Conservation (phyloP, 2,888 invertebrate species). For the Chrysolina americana region DNA sequence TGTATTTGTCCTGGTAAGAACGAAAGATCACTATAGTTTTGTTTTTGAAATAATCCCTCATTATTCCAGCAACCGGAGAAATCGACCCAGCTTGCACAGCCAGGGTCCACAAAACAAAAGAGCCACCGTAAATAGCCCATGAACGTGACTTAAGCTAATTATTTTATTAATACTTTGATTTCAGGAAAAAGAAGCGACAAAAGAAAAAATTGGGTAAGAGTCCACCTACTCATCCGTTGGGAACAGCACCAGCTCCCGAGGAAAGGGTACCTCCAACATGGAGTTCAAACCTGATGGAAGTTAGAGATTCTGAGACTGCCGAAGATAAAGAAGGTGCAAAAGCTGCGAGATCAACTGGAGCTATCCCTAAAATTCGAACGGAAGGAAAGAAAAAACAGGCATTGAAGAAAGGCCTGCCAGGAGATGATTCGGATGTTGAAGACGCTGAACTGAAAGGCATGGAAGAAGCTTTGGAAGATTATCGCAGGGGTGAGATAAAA, state of each 20-base stretch:
- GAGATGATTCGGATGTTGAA: slow-evolving; percentile 26
- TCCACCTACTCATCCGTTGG: slow-evolving; percentile 59
- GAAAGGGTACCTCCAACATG: slow-evolving; percentile 63
- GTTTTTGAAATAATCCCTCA: background rate
- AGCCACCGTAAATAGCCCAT: background rate
- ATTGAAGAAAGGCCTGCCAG: background rate
- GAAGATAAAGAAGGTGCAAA: slow-evolving; percentile 1
- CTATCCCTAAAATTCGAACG: slow-evolving; percentile 26
- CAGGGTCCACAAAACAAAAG: slow-evolving; percentile 12
- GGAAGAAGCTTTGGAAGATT: slow-evolving; percentile 34
- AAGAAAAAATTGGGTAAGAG: slow-evolving; percentile 53
- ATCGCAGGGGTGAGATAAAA: slow-evolving; percentile 29
- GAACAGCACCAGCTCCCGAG: slow-evolving; percentile 45
- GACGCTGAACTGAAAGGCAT: slow-evolving; percentile 37
- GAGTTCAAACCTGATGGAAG: slow-evolving; percentile 66
- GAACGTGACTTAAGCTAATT: background rate
- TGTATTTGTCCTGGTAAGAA: slow-evolving; percentile 41
- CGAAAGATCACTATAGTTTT: background rate
- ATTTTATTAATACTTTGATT: background rate
- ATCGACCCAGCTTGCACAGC: slow-evolving; percentile 26
- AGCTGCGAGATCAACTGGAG: slow-evolving; percentile 19
- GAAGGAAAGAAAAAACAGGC: background rate
- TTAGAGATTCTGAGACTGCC: slow-evolving; percentile 50
- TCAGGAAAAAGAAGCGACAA: slow-evolving; percentile 31
- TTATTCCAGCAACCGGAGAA: slow-evolving; percentile 21